Conservation (phyloP, 2,113 vertebrate species). For the Gallinago jamesoni region DNA sequence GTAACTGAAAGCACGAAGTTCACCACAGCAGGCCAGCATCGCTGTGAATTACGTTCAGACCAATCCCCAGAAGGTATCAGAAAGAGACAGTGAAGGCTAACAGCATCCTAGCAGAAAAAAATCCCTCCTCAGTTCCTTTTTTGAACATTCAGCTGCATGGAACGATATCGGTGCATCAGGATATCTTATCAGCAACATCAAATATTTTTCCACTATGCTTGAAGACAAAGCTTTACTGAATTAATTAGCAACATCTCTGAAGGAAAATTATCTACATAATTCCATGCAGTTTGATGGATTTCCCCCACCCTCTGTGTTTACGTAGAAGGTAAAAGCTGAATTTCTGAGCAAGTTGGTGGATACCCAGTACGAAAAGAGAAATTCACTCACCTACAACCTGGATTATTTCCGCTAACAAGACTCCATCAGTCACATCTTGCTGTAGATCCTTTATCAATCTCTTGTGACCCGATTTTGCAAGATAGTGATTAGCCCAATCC, state of each 20-base stretch:
- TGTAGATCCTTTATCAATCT: constrained; percentile 97
- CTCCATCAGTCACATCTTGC: constrained; percentile 95
- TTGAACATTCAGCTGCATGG: background rate
- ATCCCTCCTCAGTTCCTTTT: background rate
- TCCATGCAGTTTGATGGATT: background rate
- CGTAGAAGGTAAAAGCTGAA: background rate
- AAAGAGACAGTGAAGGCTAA: background rate
- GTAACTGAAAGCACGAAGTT: background rate
- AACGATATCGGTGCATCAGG: background rate
- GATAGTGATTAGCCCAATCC: constrained; percentile 98
- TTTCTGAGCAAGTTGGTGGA: background rate
- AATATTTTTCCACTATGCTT: background rate
- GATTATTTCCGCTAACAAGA: constrained; percentile 96
- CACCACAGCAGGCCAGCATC: background rate
- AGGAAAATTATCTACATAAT: background rate
- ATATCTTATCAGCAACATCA: background rate
- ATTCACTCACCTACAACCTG: constrained; percentile 93
- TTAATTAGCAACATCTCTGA: background rate
- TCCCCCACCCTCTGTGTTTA: fast-evolving
- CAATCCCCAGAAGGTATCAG: background rate
- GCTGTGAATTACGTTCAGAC: constrained; percentile 23
- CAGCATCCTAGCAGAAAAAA: background rate
- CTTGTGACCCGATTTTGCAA: constrained; percentile 95
- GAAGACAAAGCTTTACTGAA: background rate
- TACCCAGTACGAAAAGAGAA: background rate